Percentiles rank a stretch among this genome's conserved stretches.
These are phyloP conservation scores for Amiota communis DNA, from an alignment of 2,888 invertebrate genomes.

Conservation along the genomic window DNA sequence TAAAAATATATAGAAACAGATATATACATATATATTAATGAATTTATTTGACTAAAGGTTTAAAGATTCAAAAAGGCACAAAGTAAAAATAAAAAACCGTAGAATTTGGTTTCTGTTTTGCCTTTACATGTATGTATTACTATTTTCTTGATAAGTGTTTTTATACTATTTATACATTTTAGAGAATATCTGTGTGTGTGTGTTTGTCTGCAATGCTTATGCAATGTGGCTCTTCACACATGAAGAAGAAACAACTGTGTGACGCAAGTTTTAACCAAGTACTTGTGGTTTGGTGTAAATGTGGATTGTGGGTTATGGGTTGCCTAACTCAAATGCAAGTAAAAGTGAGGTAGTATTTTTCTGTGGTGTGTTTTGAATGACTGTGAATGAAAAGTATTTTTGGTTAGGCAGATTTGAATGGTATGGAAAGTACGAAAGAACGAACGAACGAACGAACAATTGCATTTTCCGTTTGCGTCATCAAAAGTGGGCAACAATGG, in stretches of 20 bases:
- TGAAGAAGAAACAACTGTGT: too few species aligned
- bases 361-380: too few species aligned
- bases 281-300: too few species aligned
- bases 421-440: slow-evolving; percentile 2
- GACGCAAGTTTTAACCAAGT: too few species aligned
- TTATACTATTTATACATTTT: too few species aligned
- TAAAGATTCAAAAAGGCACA: neutral
- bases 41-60: neutral
- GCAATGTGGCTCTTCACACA: too few species aligned
- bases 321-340: too few species aligned
- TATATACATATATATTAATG: neutral
- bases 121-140: neutral
- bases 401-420: slow-evolving; percentile 1
- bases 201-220: too few species aligned
- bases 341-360: too few species aligned
- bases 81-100: neutral
- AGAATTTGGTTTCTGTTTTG: neutral
- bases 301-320: too few species aligned
- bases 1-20: slow-evolving; percentile 73
- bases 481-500: slow-evolving; percentile 59
- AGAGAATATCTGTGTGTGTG: too few species aligned
- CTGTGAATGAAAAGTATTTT: neutral
- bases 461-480: slow-evolving; percentile 44
- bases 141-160: too few species aligned
- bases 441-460: neutral